Percentiles rank a stretch among this genome's conserved stretches.
Conservation (phyloP, 37 sponge, comb jelly and placozoan species). For the Beroe forskalii region DNA sequence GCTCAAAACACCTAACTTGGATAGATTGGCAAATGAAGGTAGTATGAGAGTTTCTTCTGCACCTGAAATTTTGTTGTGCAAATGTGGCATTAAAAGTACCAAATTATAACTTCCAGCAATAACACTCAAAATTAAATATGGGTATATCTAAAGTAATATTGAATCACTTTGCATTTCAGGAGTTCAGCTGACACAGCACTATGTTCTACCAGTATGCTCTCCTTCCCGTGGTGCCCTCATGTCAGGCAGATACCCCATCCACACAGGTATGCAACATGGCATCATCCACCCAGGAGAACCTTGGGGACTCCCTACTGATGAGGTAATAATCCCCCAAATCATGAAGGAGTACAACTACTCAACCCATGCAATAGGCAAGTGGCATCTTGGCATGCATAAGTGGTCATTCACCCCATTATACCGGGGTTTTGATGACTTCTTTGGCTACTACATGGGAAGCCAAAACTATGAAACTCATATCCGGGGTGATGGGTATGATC, state of each 20-base stretch:
- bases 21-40: conserved; percentile 55
- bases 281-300: conserved; percentile 47
- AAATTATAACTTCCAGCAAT: no score
- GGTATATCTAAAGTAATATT: no score
- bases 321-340: conserved; percentile 10
- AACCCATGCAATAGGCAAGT: conserved; percentile 59
- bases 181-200: conserved; percentile 50
- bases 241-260: conserved; percentile 57
- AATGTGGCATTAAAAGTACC: no score
- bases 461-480: conserved; percentile 45
- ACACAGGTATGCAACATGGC: conserved; percentile 2
- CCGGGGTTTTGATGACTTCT: conserved; percentile 62
- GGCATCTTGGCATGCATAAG: conserved; percentile 51
- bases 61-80: no score
- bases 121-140: no score
- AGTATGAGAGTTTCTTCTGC: no score
- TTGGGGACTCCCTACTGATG: conserved; percentile 14
- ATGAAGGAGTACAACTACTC: conserved; percentile 63
- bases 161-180: no score
- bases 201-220: conserved; percentile 23
- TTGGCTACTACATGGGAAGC: conserved; percentile 39
- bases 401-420: conserved; percentile 40
- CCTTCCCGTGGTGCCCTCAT: conserved; percentile 44
- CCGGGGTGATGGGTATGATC: conserved; percentile 39
- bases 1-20: conserved; percentile 26